Evolutionary conservation across 2,113 vertebrate genomes (phyloP), one percentile per base, ranked within the genome.

Genomic region (Paramisgurnus dabryanus): DNA sequence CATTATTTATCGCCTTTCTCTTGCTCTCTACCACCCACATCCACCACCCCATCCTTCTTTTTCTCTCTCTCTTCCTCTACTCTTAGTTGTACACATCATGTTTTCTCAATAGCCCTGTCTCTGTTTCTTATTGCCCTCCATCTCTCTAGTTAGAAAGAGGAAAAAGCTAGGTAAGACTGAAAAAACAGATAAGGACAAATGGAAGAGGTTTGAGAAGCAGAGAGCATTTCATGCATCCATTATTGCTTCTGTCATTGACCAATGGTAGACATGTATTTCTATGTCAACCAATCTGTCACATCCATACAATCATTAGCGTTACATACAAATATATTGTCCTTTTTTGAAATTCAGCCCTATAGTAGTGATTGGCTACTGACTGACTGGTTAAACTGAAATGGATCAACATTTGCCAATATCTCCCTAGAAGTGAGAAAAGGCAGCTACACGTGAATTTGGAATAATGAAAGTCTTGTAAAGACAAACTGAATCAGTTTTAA

Each of bases 51-150:
- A 67, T 50, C 39, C 57, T 70, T 76, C 70, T 65, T 58, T 57
- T 84, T 83, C 40, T 79, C 47, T 45, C 17, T 70, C 17, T 58
- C 55, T 58, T 18, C 8, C 74, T 61, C 41, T 63, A 70, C 81
- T 82, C 9, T 22, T 79, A 68, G 80, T 74, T 76, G n/a, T 18
- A 15, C 50, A 53, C 11, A 53, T 13, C 50, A 15, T 45, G n/a
- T 45, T 75, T 75, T 75, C 18, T 41, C 41, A 27, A 45, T 58
- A 73, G 71, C 43, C 65, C 45, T 13, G n/a, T 50, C n/a, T 11
- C 12, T 55, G 22, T 41, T 53, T 39, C 3, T 13, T 45, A 53
- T 57, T 81, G 64, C 76, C 79, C 47, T 73, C 39, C 11, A 15
- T 60, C 22, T 67, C 58, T 18, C 17, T 18, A 50, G 22, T 45